Base-by-base conservation (phyloP, 2,888 invertebrate species). In the Spodoptera exigua region DNA sequence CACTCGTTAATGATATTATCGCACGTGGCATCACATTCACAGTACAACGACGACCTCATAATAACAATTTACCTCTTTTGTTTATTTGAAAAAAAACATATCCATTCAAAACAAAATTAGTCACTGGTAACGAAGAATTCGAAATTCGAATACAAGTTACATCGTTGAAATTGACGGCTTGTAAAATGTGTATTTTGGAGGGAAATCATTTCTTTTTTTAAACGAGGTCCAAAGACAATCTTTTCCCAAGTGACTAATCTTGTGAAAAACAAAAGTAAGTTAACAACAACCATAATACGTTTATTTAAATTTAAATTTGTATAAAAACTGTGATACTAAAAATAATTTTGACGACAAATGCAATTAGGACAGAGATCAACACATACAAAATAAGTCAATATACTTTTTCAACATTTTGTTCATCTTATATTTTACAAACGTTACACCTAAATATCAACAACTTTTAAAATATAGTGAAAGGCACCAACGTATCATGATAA, bases 401-500 rank as follows among this genome's bases (percentile, higher is more conserved):
- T 53, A 46, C 39, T 35, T 39, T 57, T 18, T 21, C 48, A 61
- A 59, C 48, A 55, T 3, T 40, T 49, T 54, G 51, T 53, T 43
- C 18, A 17, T 35, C 5, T 21, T 51, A 49, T 39, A 48, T 56
- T 52, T n/a, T 16, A 39, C 47, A 51, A 43, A 48, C 34, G 40
- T 62, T 47, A 36, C 17, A 67, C 52, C 37, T 68, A 69, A 47
- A 58, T 63, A 66, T 67, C 44, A 69, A 70, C 59, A 67, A 68
- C 39, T 65, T 72, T 73, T 65, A 71, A 80, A 68, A 70, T 70
- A 78, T 64, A 61, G 49, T 58, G 46, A 79, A 83, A 83, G 80
- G 83, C 83, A 83, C 81, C 58, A 82, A 81, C 74, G 53, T 71
- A 76, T 77, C 58, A 58, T 70, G 66, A 63, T 70, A 63, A 63